Evolutionary conservation across 2,113 vertebrate species (phyloP), one percentile per base, ranked within the genome.

Genomic region (Entomyzon cyanotis): DNA sequence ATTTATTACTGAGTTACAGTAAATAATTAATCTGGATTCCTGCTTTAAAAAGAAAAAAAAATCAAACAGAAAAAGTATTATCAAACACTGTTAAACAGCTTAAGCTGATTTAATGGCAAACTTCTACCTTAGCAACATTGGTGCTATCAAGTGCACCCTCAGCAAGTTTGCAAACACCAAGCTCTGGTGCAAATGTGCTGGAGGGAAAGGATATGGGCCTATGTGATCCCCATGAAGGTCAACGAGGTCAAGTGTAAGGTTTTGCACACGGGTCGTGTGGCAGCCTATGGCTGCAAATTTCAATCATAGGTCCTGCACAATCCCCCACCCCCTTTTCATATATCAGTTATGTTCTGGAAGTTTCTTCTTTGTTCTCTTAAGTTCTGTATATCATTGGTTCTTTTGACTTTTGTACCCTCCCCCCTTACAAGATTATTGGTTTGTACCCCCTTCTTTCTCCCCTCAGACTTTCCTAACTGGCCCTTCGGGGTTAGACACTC

Each of bases 131-230:
- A 24, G 6, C 11, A 35, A 56, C 35, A 64, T 42, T 15, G 50
- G 25, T 1, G 0, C 27, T 15, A 33, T 58, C 31, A 28, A 19
- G 7, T 11, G 18, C 21, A 52, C 7, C 8, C 22, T 59, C 37
- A 50, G 52, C 18, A 74, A 39, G 23, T 59, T 30, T 67, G 15
- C 23, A 89, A 22, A 2, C 25, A 56, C 35, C 47, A 42, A 80
- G 12, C 27, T 42, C n/a, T 17, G 37, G 15, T 44, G 27, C 13
- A 46, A 30, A 20, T 15, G 39, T 28, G 8, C 13, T 24, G 23
- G 37, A 52, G 33, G 23, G 23, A 65, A 52, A 33, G 31, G 17
- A 31, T 76, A 16, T 21, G 62, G 31, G 4, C 12, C 11, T 12
- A 3, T 23, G 44, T 15, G 44, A 65, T 28, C 44, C 18, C 24